Evolutionary conservation across 37 sponge, comb jelly and placozoan genomes (phyloP), one percentile per base, ranked within the genome.

Genomic region (Diacarnus erythraeanus): DNA sequence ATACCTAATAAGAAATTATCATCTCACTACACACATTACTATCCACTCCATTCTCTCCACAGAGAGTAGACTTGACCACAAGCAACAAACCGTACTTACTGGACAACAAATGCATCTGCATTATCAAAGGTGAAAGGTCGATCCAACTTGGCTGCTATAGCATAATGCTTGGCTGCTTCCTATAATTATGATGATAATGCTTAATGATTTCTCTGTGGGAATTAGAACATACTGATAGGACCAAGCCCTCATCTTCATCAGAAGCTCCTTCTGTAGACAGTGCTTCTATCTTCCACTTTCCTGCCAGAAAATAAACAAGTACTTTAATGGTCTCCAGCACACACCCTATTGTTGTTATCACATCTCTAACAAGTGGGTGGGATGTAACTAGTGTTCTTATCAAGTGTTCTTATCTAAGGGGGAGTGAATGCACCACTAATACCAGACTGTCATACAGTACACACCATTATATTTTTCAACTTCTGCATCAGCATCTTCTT

Each of bases 141-240:
- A 21, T 96, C 94, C 66, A 98, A 71, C 75, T 71, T 84, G 29
- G 94, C 94, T 42, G 94, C 38, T 31, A 96, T 86, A 63, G 96
- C 99, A 77, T 95, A 89, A 47, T 93, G 99, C 73, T 94, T 96
- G 43, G 94, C 92, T 18, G 85, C 81, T 39, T 60, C 69, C 96
- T 97, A 73, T 20, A 38, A 41, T 12, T 9, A 75, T 17, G 39
- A n/a, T n/a, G 20, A 56, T 56, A 56, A 20, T 21, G 57, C n/a
- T n/a, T n/a, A n/a, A n/a, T n/a, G n/a, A 12, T 47, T 47, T 47
- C 51, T 15, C 51, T 31, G 34, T 6, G 23, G 21, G 22, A 26
- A 26, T 5, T 17, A 25, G n/a, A 1, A 67, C 89, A 75, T 30
- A 95, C 96, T 59, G 83, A 76, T 86, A 97, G 78, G 21, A 97